These are phyloP conservation scores for Eulithis prunata DNA, from an alignment of 2,888 invertebrate species.

Conservation along the genomic window DNA sequence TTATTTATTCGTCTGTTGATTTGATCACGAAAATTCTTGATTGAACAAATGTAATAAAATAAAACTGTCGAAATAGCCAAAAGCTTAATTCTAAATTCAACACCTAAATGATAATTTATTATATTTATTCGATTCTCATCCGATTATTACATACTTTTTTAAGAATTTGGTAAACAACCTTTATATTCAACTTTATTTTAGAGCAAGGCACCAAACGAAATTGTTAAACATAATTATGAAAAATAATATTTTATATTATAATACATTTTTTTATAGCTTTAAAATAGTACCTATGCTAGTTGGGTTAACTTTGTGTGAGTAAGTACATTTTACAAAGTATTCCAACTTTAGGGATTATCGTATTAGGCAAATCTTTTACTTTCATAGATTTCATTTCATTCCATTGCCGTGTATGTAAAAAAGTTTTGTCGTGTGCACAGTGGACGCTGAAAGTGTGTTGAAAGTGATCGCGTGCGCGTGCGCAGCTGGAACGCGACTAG, in stretches of 20 bases:
- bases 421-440: constrained; percentile 34
- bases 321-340: too few relatives aligned
- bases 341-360: not conserved
- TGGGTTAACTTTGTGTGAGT: too few relatives aligned
- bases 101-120: not conserved
- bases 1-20: constrained; percentile 2
- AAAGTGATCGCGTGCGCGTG: constrained; percentile 78
- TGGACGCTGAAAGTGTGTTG: constrained; percentile 63
- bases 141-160: not conserved
- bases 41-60: not conserved
- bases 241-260: too few relatives aligned
- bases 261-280: too few relatives aligned
- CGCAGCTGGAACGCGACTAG: constrained; percentile 62
- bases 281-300: too few relatives aligned
- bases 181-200: too few relatives aligned
- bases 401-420: constrained; percentile 30
- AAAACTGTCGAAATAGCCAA: not conserved
- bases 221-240: too few relatives aligned
- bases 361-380: constrained; percentile 40
- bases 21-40: not conserved
- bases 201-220: too few relatives aligned
- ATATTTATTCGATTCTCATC: not conserved
- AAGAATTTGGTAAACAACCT: too few relatives aligned
- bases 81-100: not conserved
- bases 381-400: constrained; percentile 41